phyloP scores from a whole-genome alignment of 1,140 invertebrate genomes.

The Chlorops oryzae region DNA sequence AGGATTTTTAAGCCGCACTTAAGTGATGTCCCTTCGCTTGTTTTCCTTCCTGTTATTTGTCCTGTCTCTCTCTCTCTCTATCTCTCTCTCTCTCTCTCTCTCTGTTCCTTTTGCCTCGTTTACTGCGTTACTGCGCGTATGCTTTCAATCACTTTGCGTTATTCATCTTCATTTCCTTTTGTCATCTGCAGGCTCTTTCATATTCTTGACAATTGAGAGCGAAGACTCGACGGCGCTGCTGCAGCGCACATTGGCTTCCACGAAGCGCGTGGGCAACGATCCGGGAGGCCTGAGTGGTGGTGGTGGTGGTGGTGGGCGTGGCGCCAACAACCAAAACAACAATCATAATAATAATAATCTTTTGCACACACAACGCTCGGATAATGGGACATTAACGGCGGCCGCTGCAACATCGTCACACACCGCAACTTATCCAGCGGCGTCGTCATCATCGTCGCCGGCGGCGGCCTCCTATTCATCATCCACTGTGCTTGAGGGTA shows the following conservation, averaged over 20 bases:
- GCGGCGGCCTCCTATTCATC: conserved; percentile 13
- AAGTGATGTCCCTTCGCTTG: too few species aligned
- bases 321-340: conserved; percentile 12
- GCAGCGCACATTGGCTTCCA: conserved; percentile 60
- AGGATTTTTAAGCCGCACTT: too few species aligned
- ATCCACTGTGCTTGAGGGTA: conserved; percentile 16
- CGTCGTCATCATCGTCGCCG: conserved; percentile 21
- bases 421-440: conserved; percentile 21
- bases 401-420: conserved; percentile 16
- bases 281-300: conserved; percentile 24
- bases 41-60: too few species aligned
- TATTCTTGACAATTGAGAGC: conserved; percentile 86
- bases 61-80: neutral
- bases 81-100: neutral
- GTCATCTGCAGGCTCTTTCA: conserved; percentile 65
- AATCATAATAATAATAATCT: conserved; percentile 3
- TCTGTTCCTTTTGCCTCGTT: neutral
- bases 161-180: conserved; percentile 12
- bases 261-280: conserved; percentile 48
- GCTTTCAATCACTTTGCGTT: neutral
- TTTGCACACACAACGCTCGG: conserved; percentile 20
- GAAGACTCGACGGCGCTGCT: conserved; percentile 59
- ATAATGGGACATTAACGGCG: conserved; percentile 42
- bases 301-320: conserved; percentile 23
- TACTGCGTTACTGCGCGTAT: neutral